Percentiles rank a stretch among this genome's conserved stretches.
phyloP scores from a whole-genome alignment of 2,888 invertebrate genomes.

The Mactromeris polynyma region DNA sequence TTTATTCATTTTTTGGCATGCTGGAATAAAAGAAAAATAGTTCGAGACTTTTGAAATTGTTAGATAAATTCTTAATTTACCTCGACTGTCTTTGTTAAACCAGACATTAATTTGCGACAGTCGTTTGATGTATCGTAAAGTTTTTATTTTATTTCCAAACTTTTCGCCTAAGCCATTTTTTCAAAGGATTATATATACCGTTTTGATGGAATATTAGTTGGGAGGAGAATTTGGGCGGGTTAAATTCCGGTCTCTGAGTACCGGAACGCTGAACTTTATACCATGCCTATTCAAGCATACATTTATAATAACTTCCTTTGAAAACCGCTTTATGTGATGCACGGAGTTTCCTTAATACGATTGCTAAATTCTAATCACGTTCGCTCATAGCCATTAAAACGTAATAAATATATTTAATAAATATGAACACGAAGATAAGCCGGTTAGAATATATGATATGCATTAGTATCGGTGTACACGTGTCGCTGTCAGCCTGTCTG shows the following conservation, averaged over 20 bases:
- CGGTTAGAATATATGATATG: not conserved
- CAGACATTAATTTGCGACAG: too few species aligned
- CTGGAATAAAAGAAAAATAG: too few species aligned
- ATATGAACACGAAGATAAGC: not conserved
- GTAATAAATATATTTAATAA: conserved; percentile 9
- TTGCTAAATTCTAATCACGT: not conserved
- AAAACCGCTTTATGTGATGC: not conserved
- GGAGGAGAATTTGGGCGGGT: not conserved
- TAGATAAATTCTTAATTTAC: too few species aligned
- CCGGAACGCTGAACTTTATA: not conserved
- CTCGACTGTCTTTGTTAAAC: too few species aligned
- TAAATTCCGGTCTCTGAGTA: not conserved
- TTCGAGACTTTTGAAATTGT: too few species aligned
- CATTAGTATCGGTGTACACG: not conserved
- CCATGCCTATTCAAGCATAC: not conserved
- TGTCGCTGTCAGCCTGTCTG: too few species aligned
- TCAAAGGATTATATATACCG: not conserved
- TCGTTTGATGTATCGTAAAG: not conserved
- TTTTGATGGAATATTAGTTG: not conserved
- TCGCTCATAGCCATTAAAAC: not conserved
- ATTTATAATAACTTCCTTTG: not conserved
- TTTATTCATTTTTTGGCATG: too few species aligned
- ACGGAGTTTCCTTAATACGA: not conserved
- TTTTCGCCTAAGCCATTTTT: not conserved
- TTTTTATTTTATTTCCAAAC: not conserved